A percentile compares a stretch with the other conserved stretches of the same genome.
These are phyloP conservation scores for Hylaeus volcanicus DNA, from an alignment of 1,140 invertebrate genomes.

Conservation along the genomic window DNA sequence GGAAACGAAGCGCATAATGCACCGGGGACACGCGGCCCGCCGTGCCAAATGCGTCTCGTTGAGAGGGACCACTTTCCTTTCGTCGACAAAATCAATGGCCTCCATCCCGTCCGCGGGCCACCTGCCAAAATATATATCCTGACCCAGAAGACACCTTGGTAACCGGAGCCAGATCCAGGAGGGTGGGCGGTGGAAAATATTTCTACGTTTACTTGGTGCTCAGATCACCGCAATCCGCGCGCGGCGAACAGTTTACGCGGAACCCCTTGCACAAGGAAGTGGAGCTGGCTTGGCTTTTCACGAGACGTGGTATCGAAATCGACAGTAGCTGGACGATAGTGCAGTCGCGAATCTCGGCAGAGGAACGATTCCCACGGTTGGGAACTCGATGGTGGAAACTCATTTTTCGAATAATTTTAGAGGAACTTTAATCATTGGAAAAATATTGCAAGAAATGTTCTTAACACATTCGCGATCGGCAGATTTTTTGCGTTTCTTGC, in stretches of 20 bases:
- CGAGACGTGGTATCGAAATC: not conserved
- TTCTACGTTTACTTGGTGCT: conserved; percentile 3
- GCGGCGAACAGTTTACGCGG: not conserved
- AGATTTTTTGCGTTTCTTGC: no score
- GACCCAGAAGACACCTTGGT: conserved; percentile 28
- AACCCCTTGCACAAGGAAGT: conserved; percentile 1
- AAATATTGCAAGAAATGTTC: no score
- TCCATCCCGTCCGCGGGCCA: conserved; percentile 50
- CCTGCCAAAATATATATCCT: conserved; percentile 61
- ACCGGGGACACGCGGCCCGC: not conserved
- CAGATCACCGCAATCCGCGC: not conserved
- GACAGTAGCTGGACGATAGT: not conserved
- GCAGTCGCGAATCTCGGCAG: not conserved
- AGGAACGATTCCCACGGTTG: no score
- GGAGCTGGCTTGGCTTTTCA: conserved; percentile 15
- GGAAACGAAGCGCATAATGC: conserved; percentile 5
- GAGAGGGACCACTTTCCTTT: conserved; percentile 54
- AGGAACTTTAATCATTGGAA: no score
- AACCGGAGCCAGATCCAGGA: not conserved
- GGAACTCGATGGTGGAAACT: not conserved
- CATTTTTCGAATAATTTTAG: no score
- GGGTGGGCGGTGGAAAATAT: conserved; percentile 1
- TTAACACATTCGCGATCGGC: no score
- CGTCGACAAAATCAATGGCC: conserved; percentile 60
- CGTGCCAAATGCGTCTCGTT: conserved; percentile 29